These are phyloP conservation scores for sheep (Ovis aries) DNA, from an alignment of 2,113 vertebrate genomes.

Conservation along the genomic window DNA sequence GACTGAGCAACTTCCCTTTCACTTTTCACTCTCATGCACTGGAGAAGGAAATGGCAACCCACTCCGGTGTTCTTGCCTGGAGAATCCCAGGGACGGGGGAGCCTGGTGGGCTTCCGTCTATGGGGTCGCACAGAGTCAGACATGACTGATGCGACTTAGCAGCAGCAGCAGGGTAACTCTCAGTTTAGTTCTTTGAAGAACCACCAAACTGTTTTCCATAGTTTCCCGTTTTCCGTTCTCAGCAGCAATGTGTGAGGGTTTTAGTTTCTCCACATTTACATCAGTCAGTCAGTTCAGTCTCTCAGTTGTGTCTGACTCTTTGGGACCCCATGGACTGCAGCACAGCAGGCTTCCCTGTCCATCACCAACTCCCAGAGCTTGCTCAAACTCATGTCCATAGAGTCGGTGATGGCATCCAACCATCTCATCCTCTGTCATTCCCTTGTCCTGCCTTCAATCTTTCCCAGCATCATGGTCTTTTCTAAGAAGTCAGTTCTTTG, in stretches of 20 bases:
- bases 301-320: neutral
- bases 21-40: no score
- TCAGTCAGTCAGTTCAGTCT: neutral
- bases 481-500: neutral
- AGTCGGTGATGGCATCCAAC: neutral
- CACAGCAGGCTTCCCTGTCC: neutral
- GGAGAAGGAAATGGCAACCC: no score
- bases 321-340: neutral
- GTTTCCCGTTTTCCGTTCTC: neutral
- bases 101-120: no score
- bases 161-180: neutral
- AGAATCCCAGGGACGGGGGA: no score
- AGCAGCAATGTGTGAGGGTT: neutral
- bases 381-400: neutral
- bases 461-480: neutral
- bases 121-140: no score
- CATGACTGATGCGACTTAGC: no score
- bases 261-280: neutral
- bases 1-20: no score
- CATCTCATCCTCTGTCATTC: neutral
- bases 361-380: neutral
- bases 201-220: rapidly evolving
- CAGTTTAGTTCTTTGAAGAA: neutral
- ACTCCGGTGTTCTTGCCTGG: no score
- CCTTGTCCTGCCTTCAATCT: neutral